phyloP scores from a whole-genome alignment of 2,797 vertebrate genomes.

The Hippocampus kuda region DNA sequence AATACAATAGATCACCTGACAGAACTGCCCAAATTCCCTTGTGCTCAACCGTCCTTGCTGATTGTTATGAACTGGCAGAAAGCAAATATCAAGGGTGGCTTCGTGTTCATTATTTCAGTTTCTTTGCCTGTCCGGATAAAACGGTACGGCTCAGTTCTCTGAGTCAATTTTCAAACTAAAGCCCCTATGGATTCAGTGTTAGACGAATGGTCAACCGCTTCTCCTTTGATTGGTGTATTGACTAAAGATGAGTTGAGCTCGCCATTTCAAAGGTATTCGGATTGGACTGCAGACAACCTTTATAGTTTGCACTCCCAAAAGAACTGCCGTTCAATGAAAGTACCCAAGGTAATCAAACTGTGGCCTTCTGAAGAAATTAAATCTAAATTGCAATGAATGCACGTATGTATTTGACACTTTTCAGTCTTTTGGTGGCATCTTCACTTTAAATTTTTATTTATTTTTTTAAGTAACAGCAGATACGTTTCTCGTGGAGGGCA shows the following conservation, averaged over 20 bases:
- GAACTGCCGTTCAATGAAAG: not conserved
- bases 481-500: conserved; percentile 86
- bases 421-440: not conserved
- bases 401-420: not conserved
- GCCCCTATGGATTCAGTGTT: not conserved
- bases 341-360: conserved; percentile 2
- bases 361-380: not conserved
- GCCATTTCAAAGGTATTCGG: not conserved
- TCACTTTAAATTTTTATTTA: conserved; percentile 12
- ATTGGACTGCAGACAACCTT: not conserved
- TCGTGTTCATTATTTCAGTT: conserved; percentile 16
- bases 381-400: not conserved
- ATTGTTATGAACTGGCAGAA: conserved; percentile 13
- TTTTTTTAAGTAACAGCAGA: conserved; percentile 76
- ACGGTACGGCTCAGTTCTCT: conserved; percentile 26
- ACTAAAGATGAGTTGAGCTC: not conserved
- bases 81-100: conserved; percentile 16
- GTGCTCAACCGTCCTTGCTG: conserved; percentile 10
- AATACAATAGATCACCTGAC: not conserved
- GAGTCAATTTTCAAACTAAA: conserved; percentile 27
- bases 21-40: conserved; percentile 14
- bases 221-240: not conserved
- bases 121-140: conserved; percentile 12
- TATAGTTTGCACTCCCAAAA: not conserved
- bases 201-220: not conserved